Evolutionary conservation across 2,888 invertebrate species (phyloP).

Genomic region (Athrips mouffetella): DNA sequence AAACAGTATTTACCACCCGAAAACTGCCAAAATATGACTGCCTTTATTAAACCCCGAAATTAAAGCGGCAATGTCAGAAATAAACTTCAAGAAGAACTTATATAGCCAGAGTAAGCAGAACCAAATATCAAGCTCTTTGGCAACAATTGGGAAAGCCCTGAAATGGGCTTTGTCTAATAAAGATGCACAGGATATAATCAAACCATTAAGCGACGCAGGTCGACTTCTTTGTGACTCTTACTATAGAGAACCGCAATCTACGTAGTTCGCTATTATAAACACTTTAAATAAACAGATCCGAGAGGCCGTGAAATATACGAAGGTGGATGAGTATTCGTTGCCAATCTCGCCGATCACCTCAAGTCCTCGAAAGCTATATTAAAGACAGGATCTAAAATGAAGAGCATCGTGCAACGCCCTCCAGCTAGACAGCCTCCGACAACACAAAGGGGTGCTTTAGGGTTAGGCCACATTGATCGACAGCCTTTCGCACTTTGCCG

Average conservation of each 20-base stretch:
- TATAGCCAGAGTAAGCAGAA: constrained; percentile 21
- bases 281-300: constrained; percentile 14
- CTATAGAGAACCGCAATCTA: constrained; percentile 18
- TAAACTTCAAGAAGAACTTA: constrained; percentile 20
- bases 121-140: constrained; percentile 19
- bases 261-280: constrained; percentile 15
- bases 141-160: constrained; percentile 20
- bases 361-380: constrained; percentile 18
- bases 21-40: constrained; percentile 20
- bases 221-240: constrained; percentile 21
- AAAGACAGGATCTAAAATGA: constrained; percentile 12
- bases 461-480: too few relatives aligned
- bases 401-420: background rate
- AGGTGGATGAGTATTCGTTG: constrained; percentile 18
- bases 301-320: constrained; percentile 15
- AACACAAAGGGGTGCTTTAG: background rate
- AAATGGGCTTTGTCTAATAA: constrained; percentile 8
- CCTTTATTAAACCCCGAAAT: constrained; percentile 23
- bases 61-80: constrained; percentile 18
- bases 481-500: too few relatives aligned
- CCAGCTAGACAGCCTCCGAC: background rate
- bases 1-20: constrained; percentile 21
- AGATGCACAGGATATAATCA: constrained; percentile 12
- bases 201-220: constrained; percentile 23
- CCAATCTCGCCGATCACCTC: constrained; percentile 15